Conservation (phyloP, 2,888 invertebrate genomes). For the Keiferia lycopersicella region DNA sequence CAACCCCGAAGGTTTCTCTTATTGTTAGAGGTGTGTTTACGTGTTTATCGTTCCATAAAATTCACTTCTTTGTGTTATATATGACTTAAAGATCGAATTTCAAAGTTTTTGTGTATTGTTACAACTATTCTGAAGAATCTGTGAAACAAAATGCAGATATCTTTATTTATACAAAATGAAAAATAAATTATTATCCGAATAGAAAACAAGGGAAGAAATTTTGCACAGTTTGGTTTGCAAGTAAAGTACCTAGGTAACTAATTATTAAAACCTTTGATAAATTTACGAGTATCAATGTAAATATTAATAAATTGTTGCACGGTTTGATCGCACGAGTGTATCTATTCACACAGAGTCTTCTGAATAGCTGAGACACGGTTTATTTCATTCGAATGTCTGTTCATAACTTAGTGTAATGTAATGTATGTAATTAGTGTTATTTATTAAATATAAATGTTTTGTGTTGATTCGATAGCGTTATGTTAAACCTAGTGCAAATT, state of each 20-base stretch:
- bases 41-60: slow-evolving; percentile 11
- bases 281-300: slow-evolving; percentile 4
- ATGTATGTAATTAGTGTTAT: slow-evolving; percentile 71
- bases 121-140: slow-evolving; percentile 27
- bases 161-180: slow-evolving; percentile 1
- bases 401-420: slow-evolving; percentile 66
- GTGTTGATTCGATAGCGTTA: slow-evolving; percentile 58
- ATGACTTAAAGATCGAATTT: slow-evolving; percentile 7
- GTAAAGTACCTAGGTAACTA: not conserved
- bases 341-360: slow-evolving; percentile 28
- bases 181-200: not conserved
- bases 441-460: slow-evolving; percentile 67
- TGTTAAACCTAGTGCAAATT: slow-evolving; percentile 56
- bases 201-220: not conserved
- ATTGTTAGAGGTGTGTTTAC: slow-evolving; percentile 5
- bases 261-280: not conserved
- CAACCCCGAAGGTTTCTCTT: slow-evolving; percentile 59
- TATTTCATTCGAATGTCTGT: slow-evolving; percentile 55
- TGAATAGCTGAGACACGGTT: slow-evolving; percentile 41
- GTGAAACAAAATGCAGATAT: not conserved
- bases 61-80: slow-evolving; percentile 18
- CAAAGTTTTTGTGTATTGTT: slow-evolving; percentile 11
- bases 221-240: not conserved
- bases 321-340: not conserved
- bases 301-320: slow-evolving; percentile 12